Evolutionary conservation across 2,113 vertebrate species (phyloP).

Genomic region (Anas platyrhynchos): DNA sequence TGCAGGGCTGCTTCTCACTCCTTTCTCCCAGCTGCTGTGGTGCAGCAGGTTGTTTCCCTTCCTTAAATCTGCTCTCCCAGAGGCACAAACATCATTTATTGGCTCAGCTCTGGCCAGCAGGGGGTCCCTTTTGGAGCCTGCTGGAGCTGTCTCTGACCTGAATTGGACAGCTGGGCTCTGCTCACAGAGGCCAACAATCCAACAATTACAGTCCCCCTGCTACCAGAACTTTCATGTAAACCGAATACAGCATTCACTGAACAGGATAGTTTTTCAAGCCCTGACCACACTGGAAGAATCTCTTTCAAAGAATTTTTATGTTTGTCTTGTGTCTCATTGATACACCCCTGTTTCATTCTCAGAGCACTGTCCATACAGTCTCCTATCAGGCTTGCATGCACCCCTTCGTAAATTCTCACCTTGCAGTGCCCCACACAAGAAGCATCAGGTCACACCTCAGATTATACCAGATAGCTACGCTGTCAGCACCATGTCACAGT

Average conservation of each 20-base stretch:
- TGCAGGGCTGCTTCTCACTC: too few species aligned
- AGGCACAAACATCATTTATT: too few species aligned
- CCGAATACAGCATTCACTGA: background rate
- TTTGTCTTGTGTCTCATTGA: background rate
- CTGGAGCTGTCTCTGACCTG: too few species aligned
- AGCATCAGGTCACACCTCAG: rapidly evolving
- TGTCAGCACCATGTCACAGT: background rate
- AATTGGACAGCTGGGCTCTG: too few species aligned
- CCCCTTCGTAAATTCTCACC: background rate
- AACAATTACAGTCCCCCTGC: too few species aligned
- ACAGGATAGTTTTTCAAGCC: background rate
- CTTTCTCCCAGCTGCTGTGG: too few species aligned
- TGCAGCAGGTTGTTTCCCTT: too few species aligned
- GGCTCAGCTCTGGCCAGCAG: too few species aligned
- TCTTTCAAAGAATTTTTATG: background rate
- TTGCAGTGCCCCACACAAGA: background rate
- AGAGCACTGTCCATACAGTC: background rate
- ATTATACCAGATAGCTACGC: background rate
- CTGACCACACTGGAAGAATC: background rate
- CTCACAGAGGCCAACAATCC: too few species aligned
- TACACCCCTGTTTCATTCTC: background rate
- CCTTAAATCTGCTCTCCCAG: too few species aligned
- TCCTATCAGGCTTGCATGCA: background rate
- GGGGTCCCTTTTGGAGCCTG: too few species aligned
- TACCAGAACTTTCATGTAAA: too few species aligned